Evolutionary conservation across 1,140 invertebrate species (phyloP).

Genomic region (Drosophila oshimai): DNA sequence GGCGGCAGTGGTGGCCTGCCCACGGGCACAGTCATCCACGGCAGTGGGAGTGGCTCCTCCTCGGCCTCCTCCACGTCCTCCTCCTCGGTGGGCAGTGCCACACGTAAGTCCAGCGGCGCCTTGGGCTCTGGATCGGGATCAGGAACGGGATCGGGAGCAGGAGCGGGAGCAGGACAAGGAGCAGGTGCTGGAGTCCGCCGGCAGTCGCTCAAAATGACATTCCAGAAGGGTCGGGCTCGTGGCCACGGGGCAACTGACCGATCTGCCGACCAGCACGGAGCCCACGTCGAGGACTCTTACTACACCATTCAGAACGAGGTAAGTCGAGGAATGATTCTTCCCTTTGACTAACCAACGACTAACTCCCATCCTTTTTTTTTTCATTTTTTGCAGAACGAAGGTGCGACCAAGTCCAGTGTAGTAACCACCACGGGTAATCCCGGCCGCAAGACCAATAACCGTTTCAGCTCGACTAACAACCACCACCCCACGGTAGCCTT

Average conservation of each 20-base stretch:
- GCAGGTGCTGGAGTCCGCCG: slow-evolving; percentile 84
- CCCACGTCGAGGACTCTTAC: slow-evolving; percentile 86
- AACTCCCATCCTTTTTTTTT: slow-evolving; percentile 5
- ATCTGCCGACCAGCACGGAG: slow-evolving; percentile 82
- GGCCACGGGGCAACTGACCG: slow-evolving; percentile 84
- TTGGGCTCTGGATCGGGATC: neutral
- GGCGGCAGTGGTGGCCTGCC: slow-evolving; percentile 41
- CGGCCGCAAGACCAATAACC: slow-evolving; percentile 76
- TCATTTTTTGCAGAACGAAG: slow-evolving; percentile 78
- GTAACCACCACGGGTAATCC: slow-evolving; percentile 49
- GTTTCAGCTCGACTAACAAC: slow-evolving; percentile 70
- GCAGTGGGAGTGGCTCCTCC: slow-evolving; percentile 12
- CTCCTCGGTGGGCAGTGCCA: slow-evolving; percentile 82
- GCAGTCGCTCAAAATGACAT: slow-evolving; percentile 90
- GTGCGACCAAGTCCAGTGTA: slow-evolving; percentile 61
- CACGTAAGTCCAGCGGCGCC: slow-evolving; percentile 52
- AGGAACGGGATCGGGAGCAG: slow-evolving; percentile 3
- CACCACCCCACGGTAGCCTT: slow-evolving; percentile 23
- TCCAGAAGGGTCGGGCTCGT: slow-evolving; percentile 88
- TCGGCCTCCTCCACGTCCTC: slow-evolving; percentile 20
- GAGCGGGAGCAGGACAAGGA: slow-evolving; percentile 7
- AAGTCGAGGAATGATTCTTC: slow-evolving; percentile 51
- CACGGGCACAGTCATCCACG: slow-evolving; percentile 63
- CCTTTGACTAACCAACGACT: neutral
- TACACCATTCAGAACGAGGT: slow-evolving; percentile 92